phyloP scores from a whole-genome alignment of 1,140 invertebrate genomes.

The Lepidurus apus region DNA sequence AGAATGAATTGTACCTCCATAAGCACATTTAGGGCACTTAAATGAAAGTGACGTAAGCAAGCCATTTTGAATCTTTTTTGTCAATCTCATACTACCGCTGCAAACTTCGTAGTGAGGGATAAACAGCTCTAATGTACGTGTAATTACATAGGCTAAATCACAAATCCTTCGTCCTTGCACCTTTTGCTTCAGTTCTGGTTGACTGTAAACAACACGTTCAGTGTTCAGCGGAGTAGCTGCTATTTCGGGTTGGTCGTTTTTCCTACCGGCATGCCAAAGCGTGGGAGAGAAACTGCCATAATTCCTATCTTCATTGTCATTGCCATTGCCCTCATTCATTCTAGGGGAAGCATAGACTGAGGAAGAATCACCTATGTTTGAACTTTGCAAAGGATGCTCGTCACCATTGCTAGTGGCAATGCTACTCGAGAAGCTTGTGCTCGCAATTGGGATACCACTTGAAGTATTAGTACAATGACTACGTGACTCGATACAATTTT shows the following conservation, averaged over 20 bases:
- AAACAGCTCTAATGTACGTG: neutral
- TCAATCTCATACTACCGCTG: neutral
- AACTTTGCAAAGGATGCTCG: neutral
- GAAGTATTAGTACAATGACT: neutral
- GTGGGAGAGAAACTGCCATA: neutral
- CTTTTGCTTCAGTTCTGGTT: neutral
- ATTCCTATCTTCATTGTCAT: no score
- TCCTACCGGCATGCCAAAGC: neutral
- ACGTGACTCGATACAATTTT: neutral
- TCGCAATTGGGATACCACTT: no score
- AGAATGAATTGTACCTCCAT: no score
- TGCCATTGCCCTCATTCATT: neutral
- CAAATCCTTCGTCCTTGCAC: neutral
- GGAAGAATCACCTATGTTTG: neutral
- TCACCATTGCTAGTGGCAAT: neutral
- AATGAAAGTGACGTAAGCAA: neutral
- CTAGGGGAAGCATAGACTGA: neutral
- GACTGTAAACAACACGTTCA: neutral
- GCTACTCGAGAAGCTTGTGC: neutral
- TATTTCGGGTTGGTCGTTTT: neutral
- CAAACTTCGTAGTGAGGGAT: constrained; percentile 1
- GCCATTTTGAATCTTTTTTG: neutral
- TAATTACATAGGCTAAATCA: neutral
- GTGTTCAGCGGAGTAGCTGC: neutral
- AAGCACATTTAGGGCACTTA: neutral